A percentile compares a stretch with the other conserved stretches of the same genome.
Evolutionary conservation across 2,113 vertebrate species (phyloP).

Genomic region (Oriolus oriolus): DNA sequence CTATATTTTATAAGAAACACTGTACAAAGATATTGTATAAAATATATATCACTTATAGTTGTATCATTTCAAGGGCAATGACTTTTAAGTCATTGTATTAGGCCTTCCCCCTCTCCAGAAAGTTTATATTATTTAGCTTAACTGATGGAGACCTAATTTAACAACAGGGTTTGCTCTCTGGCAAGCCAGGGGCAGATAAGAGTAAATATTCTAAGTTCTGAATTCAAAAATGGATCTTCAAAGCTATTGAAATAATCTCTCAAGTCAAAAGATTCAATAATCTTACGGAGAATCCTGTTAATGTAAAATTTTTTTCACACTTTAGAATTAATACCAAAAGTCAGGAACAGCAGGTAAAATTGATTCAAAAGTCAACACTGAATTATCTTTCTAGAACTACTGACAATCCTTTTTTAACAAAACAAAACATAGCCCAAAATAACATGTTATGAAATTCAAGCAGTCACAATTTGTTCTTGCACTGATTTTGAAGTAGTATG

Average conservation of each 20-base stretch:
- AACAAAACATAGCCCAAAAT: background rate
- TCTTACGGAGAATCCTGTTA: background rate
- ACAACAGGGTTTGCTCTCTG: background rate
- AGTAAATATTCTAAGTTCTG: background rate
- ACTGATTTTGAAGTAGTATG: background rate
- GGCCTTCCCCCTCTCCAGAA: accelerated
- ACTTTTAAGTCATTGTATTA: background rate
- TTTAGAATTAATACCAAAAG: background rate
- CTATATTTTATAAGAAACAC: slow-evolving; percentile 26
- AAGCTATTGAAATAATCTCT: background rate
- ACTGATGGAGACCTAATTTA: background rate
- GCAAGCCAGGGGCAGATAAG: background rate
- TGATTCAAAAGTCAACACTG: background rate
- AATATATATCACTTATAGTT: background rate
- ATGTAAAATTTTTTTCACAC: background rate
- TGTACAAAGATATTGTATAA: background rate
- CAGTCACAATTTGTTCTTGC: background rate
- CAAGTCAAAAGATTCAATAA: background rate
- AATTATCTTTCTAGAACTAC: background rate
- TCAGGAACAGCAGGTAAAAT: background rate
- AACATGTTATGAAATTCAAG: background rate
- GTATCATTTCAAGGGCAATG: background rate
- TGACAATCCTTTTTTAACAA: background rate
- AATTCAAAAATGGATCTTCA: background rate
- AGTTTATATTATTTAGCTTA: background rate